A percentile compares a stretch with the other conserved stretches of the same genome.
These are phyloP conservation scores for Erpobdella octoculata DNA, from an alignment of 2,888 invertebrate species.

Conservation along the genomic window DNA sequence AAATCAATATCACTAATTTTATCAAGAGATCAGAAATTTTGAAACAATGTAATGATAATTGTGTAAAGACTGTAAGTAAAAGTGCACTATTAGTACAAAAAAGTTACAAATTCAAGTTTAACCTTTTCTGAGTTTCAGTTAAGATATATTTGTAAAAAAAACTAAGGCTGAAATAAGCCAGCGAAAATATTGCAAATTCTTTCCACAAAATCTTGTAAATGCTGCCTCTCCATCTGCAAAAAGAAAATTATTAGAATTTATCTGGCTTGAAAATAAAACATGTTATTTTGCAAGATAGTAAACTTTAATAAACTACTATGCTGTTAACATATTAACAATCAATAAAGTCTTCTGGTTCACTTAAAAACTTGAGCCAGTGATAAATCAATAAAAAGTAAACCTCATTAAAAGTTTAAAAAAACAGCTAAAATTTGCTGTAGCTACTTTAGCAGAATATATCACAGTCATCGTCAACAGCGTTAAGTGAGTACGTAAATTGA, in stretches of 20 bases:
- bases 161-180: slow-evolving; percentile 71
- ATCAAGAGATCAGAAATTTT: slow-evolving; percentile 7
- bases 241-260: background rate
- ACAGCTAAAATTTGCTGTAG: slow-evolving; percentile 36
- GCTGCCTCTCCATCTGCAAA: slow-evolving; percentile 79
- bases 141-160: slow-evolving; percentile 68
- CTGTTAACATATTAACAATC: too few relatives aligned
- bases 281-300: background rate
- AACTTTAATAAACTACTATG: background rate
- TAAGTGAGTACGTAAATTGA: background rate
- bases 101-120: slow-evolving; percentile 41
- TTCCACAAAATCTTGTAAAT: slow-evolving; percentile 89
- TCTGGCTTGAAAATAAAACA: background rate
- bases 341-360: too few relatives aligned
- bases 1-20: background rate
- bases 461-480: slow-evolving; percentile 36
- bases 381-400: background rate
- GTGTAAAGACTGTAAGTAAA: background rate
- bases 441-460: slow-evolving; percentile 39
- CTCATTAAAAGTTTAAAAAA: slow-evolving; percentile 49
- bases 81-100: background rate
- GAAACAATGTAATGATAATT: too few relatives aligned
- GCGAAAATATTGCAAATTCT: slow-evolving; percentile 71
- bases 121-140: slow-evolving; percentile 65
- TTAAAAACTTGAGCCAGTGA: background rate